phyloP scores from a whole-genome alignment of 2,888 invertebrate species.

The Oligia fasciuncula region DNA sequence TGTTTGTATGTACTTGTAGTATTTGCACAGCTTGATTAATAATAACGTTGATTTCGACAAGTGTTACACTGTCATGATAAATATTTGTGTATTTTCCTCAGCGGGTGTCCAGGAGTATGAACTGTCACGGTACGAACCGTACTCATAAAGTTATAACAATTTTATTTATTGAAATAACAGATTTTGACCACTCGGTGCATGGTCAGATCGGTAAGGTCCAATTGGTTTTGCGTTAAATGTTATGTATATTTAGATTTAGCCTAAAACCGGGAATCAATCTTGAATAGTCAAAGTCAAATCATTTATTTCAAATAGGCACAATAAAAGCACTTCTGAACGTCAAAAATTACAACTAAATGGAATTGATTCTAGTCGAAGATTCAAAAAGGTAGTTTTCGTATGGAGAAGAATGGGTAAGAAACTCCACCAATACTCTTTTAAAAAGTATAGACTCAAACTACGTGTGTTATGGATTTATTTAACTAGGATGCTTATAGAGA shows the following conservation, averaged over 20 bases:
- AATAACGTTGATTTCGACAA: conserved; percentile 4
- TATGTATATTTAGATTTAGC: not conserved
- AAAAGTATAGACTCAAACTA: not conserved
- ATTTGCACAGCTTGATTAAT: conserved; percentile 17
- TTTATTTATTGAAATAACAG: conserved; percentile 3
- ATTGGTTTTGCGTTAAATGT: not conserved
- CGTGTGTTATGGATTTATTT: not conserved
- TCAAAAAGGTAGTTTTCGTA: too few species aligned
- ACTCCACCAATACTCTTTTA: too few species aligned
- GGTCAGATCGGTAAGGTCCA: not conserved
- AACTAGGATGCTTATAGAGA: not conserved
- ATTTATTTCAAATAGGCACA: too few species aligned
- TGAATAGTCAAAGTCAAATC: too few species aligned
- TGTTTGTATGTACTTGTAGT: not conserved
- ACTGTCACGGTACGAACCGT: not conserved
- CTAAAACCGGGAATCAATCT: not conserved
- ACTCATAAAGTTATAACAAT: conserved; percentile 3
- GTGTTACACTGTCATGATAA: conserved; percentile 10
- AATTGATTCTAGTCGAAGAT: too few species aligned
- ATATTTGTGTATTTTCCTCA: conserved; percentile 18
- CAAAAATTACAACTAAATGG: too few species aligned
- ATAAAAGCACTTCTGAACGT: too few species aligned
- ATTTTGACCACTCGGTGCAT: not conserved
- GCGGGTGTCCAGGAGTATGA: not conserved
- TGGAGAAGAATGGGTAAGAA: too few species aligned